Percentiles rank a stretch among this genome's conserved stretches.
These are phyloP conservation scores for Octopus bimaculoides DNA, from an alignment of 1,140 invertebrate species.

Conservation along the genomic window DNA sequence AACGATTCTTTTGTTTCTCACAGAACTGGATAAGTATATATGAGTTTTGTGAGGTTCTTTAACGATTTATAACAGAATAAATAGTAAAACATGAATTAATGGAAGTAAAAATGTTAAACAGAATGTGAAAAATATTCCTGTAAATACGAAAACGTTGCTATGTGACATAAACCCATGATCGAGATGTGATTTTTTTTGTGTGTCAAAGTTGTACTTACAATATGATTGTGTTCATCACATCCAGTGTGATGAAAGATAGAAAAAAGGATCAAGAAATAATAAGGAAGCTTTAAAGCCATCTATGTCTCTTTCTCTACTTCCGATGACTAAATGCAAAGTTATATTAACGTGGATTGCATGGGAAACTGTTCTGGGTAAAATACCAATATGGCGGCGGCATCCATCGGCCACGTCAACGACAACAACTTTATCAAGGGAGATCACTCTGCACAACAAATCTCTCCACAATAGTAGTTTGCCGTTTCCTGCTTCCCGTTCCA, in stretches of 20 bases:
- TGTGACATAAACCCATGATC: neutral
- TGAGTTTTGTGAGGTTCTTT: too few relatives aligned
- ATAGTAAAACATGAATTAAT: too few relatives aligned
- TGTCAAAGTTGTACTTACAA: conserved; percentile 33
- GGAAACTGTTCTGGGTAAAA: conserved; percentile 6
- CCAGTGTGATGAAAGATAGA: conserved; percentile 23
- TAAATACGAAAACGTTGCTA: neutral
- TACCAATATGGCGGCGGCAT: conserved; percentile 31
- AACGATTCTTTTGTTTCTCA: too few relatives aligned
- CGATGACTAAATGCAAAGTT: conserved; percentile 14
- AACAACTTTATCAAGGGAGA: conserved; percentile 20
- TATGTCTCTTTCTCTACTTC: conserved; percentile 11
- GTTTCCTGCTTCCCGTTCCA: too few relatives aligned
- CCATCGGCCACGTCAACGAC: conserved; percentile 46
- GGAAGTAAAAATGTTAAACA: too few relatives aligned
- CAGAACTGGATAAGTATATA: too few relatives aligned
- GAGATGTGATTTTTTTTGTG: neutral
- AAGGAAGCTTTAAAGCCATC: conserved; percentile 32
- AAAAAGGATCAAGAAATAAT: conserved; percentile 23
- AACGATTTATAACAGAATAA: too few relatives aligned
- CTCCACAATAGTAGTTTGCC: too few relatives aligned
- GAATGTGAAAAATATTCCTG: neutral
- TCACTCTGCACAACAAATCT: conserved; percentile 2
- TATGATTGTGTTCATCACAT: conserved; percentile 46
- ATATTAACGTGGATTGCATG: conserved; percentile 24